These are phyloP conservation scores for Lepisosteus osseus DNA, from an alignment of 2,113 vertebrate species.

Conservation along the genomic window DNA sequence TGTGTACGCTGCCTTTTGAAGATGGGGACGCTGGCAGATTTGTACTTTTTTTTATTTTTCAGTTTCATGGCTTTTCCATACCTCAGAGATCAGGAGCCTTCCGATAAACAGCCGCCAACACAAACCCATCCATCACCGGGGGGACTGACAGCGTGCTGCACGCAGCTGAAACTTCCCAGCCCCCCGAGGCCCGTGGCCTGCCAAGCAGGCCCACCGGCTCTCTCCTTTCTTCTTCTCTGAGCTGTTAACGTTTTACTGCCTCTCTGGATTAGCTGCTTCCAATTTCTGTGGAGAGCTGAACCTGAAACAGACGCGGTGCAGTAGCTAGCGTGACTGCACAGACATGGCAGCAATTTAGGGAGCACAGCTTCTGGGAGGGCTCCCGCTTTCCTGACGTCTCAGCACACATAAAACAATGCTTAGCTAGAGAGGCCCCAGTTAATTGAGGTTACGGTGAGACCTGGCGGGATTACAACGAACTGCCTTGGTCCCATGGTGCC, in stretches of 20 bases:
- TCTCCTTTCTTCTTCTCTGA: not conserved
- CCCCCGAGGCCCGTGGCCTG: not conserved
- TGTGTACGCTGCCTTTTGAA: too few relatives aligned
- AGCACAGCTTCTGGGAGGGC: not conserved
- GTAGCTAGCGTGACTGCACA: not conserved
- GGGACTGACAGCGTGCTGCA: constrained; percentile 62
- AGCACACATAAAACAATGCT: too few relatives aligned
- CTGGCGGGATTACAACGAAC: too few relatives aligned
- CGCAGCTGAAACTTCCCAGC: constrained; percentile 37
- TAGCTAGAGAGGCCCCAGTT: too few relatives aligned
- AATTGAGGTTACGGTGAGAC: too few relatives aligned
- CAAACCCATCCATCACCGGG: constrained; percentile 57
- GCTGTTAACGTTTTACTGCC: not conserved
- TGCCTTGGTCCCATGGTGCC: too few relatives aligned
- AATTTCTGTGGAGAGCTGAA: not conserved
- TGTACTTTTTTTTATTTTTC: not conserved
- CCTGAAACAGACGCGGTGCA: not conserved
- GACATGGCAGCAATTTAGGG: not conserved
- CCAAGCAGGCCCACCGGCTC: not conserved
- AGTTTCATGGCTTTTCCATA: constrained; percentile 55
- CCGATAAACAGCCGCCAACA: constrained; percentile 59
- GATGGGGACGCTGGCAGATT: not conserved
- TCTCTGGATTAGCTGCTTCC: not conserved
- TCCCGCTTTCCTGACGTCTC: too few relatives aligned
- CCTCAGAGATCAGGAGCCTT: constrained; percentile 38